phyloP scores from a whole-genome alignment of 2,797 vertebrate genomes.

The Paguma larvata region DNA sequence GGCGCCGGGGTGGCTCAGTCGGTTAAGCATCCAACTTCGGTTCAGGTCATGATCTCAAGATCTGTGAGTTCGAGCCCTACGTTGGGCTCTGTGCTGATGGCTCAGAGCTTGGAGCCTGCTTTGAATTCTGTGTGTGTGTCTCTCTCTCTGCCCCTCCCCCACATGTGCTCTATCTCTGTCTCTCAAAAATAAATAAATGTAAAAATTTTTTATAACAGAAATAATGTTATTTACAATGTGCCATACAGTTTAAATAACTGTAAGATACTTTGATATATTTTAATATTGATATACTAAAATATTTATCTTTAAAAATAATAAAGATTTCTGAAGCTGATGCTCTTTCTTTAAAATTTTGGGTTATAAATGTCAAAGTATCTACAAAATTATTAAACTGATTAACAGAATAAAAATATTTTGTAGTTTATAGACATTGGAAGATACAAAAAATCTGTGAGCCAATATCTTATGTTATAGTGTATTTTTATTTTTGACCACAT shows the following conservation, averaged over 20 bases:
- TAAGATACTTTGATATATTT: neutral
- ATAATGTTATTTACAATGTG: neutral
- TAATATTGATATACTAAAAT: neutral
- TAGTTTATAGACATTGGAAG: neutral
- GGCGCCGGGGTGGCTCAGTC: too few species aligned
- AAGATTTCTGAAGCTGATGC: neutral
- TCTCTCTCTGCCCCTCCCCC: too few species aligned
- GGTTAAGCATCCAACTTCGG: too few species aligned
- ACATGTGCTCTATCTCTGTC: too few species aligned
- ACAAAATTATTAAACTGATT: neutral
- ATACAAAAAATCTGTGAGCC: neutral
- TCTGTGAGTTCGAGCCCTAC: too few species aligned
- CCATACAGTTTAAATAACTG: neutral
- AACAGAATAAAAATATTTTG: neutral
- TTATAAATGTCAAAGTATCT: neutral
- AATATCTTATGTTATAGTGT: neutral
- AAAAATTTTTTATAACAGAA: neutral
- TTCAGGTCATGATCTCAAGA: too few species aligned
- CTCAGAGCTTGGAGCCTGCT: too few species aligned
- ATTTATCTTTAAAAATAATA: neutral
- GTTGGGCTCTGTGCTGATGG: too few species aligned
- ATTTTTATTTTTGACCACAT: neutral
- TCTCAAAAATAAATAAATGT: too few species aligned
- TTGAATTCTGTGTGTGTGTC: too few species aligned
- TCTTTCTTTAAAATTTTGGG: neutral